phyloP scores from a whole-genome alignment of 2,888 invertebrate species.

The Tribolium freemani region DNA sequence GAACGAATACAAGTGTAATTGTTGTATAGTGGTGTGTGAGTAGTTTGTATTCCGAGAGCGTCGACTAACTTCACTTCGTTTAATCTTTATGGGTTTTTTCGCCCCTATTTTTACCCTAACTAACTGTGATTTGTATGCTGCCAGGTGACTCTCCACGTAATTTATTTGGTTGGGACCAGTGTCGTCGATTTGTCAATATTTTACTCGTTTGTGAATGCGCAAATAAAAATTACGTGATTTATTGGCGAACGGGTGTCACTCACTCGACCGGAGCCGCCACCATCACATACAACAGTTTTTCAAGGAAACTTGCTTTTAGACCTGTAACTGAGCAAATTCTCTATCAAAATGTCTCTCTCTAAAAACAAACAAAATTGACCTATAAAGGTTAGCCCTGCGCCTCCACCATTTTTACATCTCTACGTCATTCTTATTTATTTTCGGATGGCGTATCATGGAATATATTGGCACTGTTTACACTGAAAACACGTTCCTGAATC shows the following conservation, averaged over 20 bases:
- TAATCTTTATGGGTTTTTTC: conserved; percentile 38
- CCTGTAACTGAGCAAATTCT: too few relatives aligned
- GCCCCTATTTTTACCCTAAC: conserved; percentile 34
- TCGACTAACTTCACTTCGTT: conserved; percentile 40
- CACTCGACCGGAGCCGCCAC: conserved; percentile 6
- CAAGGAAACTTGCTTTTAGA: background rate
- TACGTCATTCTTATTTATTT: background rate
- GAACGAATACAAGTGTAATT: conserved; percentile 42
- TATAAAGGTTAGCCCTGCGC: background rate
- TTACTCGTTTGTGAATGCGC: conserved; percentile 17
- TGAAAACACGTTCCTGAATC: background rate
- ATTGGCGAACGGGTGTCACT: background rate
- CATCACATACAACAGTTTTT: background rate
- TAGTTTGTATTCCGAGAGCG: conserved; percentile 35
- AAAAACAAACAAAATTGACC: too few relatives aligned
- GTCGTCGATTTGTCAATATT: conserved; percentile 33
- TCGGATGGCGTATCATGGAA: background rate
- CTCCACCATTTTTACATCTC: conserved; percentile 15
- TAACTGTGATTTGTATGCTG: conserved; percentile 48
- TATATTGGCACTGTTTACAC: background rate
- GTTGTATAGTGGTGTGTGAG: conserved; percentile 34
- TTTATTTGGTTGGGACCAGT: conserved; percentile 40
- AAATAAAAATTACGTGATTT: conserved; percentile 23
- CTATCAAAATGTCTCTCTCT: too few relatives aligned
- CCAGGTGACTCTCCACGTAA: conserved; percentile 42